Conservation (phyloP, 1,140 invertebrate species). For the Neuroterus valhalla region DNA sequence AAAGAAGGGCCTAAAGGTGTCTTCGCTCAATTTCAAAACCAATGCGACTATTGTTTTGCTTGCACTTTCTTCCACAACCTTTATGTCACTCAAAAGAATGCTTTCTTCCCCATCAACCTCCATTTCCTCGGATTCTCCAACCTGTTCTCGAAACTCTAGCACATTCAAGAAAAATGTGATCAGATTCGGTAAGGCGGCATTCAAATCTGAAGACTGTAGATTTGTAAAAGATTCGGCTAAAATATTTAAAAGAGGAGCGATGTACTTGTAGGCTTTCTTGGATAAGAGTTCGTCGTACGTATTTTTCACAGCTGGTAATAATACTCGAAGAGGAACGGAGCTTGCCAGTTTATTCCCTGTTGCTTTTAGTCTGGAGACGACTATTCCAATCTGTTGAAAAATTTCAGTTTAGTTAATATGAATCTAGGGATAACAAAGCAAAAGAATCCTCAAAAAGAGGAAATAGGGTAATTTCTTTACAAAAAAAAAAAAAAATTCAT, state of each 20-base stretch:
- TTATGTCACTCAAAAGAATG: constrained; percentile 65
- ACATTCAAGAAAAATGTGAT: constrained; percentile 85
- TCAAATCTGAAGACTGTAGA: constrained; percentile 78
- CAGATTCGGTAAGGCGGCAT: constrained; percentile 79
- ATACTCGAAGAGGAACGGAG: constrained; percentile 82
- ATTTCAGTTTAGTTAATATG: not conserved
- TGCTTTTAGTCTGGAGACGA: constrained; percentile 77
- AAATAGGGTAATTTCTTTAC: too few relatives aligned
- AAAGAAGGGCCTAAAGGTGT: constrained; percentile 90
- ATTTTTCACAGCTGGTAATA: constrained; percentile 84
- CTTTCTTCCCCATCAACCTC: constrained; percentile 65
- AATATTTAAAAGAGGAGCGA: constrained; percentile 84
- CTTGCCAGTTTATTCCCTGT: constrained; percentile 82
- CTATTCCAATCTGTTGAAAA: constrained; percentile 70
- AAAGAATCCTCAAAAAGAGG: too few relatives aligned
- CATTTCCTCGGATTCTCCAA: constrained; percentile 63
- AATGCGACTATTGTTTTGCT: constrained; percentile 85
- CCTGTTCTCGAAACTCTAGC: constrained; percentile 81
- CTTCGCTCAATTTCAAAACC: constrained; percentile 91
- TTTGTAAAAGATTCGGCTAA: constrained; percentile 82
- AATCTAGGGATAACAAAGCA: not conserved
- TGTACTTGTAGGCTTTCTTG: constrained; percentile 77
- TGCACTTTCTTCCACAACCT: constrained; percentile 82
- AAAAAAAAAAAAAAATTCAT: too few relatives aligned
- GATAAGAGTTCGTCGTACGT: constrained; percentile 80